phyloP scores from a whole-genome alignment of 2,888 invertebrate genomes.

The Reticulitermes lucifugus region DNA sequence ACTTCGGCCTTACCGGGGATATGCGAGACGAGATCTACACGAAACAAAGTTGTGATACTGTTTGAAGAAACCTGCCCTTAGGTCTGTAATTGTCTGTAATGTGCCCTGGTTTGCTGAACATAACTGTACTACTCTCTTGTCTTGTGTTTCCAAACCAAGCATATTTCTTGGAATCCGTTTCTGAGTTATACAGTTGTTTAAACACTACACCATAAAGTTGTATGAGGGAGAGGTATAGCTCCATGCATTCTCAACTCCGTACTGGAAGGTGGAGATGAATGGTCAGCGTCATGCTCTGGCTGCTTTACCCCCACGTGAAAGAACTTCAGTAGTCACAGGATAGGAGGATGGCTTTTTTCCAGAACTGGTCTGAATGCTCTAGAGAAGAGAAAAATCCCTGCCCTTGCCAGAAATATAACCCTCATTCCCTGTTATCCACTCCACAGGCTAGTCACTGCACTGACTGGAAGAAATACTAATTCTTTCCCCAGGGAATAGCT shows the following conservation, averaged over 20 bases:
- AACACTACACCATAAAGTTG: no score
- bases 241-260: no score
- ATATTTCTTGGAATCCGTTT: not conserved
- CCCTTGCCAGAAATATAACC: no score
- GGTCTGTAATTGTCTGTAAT: not conserved
- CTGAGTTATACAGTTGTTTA: not conserved
- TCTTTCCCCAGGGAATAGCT: not conserved
- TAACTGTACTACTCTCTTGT: not conserved
- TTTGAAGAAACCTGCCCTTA: not conserved
- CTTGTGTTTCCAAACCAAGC: not conserved
- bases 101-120: not conserved
- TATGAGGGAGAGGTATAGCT: no score
- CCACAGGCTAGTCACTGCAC: not conserved
- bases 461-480: not conserved
- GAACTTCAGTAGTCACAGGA: no score
- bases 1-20: conserved; percentile 54
- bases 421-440: no score
- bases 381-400: no score
- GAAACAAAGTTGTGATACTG: conserved; percentile 69
- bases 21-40: conserved; percentile 60
- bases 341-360: no score
- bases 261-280: no score
- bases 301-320: no score
- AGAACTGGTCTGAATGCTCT: no score
- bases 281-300: no score